Conservation (phyloP, 1,140 invertebrate genomes). For the Neodiprion pinetum region DNA sequence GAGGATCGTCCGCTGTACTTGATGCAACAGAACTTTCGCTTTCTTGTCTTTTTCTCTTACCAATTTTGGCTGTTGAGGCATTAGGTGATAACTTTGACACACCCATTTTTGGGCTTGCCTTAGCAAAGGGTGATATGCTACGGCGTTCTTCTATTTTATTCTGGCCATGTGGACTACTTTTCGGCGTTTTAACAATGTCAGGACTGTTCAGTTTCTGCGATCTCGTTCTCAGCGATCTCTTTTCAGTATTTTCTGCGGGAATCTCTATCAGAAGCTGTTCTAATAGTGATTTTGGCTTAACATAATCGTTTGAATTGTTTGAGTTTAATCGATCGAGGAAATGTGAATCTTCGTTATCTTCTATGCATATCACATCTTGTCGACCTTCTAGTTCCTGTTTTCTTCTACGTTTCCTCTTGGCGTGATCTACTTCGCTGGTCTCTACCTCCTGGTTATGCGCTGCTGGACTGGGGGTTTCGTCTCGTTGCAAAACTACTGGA, state of each 20-base stretch:
- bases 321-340: conserved; percentile 52
- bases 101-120: conserved; percentile 51
- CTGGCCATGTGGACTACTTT: conserved; percentile 65
- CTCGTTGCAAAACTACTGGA: conserved; percentile 64
- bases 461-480: conserved; percentile 64
- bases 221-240: conserved; percentile 69
- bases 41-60: conserved; percentile 77
- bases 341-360: conserved; percentile 55
- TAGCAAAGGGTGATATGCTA: conserved; percentile 60
- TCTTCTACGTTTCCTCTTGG: conserved; percentile 54
- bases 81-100: conserved; percentile 42
- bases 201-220: conserved; percentile 79
- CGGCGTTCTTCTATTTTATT: conserved; percentile 53
- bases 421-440: conserved; percentile 47
- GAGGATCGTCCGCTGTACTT: conserved; percentile 66
- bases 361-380: conserved; percentile 57
- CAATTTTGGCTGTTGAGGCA: conserved; percentile 46
- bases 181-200: conserved; percentile 66
- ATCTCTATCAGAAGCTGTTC: conserved; percentile 82
- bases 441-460: conserved; percentile 55
- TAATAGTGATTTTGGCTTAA: conserved; percentile 68
- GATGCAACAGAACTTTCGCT: conserved; percentile 76
- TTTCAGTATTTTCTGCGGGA: conserved; percentile 68
- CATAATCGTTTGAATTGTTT: conserved; percentile 50
- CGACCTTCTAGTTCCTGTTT: conserved; percentile 62